Evolutionary conservation across 2,888 invertebrate species (phyloP).

Genomic region (Lasioglossum malachurum): DNA sequence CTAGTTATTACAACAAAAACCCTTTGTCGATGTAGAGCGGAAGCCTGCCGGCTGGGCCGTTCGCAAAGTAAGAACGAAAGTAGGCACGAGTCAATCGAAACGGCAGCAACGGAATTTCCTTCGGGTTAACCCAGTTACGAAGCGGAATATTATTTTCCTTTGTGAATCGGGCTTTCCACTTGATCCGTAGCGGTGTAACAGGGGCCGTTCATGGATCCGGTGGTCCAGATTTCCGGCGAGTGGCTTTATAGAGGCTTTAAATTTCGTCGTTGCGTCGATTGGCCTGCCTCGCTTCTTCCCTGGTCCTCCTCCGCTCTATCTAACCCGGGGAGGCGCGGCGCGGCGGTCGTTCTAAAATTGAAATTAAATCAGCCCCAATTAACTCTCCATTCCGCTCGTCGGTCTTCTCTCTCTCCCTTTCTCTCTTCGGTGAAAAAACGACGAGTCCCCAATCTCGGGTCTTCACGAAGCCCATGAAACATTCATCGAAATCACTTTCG

Average conservation of each 20-base stretch:
- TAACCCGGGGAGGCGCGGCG: too few relatives aligned
- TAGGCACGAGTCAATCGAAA: neutral
- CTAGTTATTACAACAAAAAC: neutral
- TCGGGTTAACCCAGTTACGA: neutral
- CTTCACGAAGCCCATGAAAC: neutral
- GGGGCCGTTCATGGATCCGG: neutral
- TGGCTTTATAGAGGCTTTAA: constrained; percentile 13
- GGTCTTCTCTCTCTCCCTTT: neutral
- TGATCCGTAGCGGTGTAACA: neutral
- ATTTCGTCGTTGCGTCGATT: neutral
- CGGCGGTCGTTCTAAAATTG: constrained; percentile 8
- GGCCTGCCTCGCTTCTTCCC: neutral
- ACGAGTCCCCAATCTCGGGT: constrained; percentile 5
- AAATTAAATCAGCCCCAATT: constrained; percentile 26
- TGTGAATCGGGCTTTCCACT: neutral
- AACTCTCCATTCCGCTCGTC: neutral
- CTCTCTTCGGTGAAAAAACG: neutral
- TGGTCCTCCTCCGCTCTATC: neutral
- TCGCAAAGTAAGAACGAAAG: neutral
- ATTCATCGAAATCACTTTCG: constrained; percentile 24
- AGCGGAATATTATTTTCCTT: neutral
- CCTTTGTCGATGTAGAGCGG: neutral
- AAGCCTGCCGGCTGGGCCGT: neutral
- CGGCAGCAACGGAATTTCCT: neutral
- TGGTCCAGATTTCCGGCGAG: neutral